Conservation (phyloP, 2,797 vertebrate genomes). For the Xenopus petersii region DNA sequence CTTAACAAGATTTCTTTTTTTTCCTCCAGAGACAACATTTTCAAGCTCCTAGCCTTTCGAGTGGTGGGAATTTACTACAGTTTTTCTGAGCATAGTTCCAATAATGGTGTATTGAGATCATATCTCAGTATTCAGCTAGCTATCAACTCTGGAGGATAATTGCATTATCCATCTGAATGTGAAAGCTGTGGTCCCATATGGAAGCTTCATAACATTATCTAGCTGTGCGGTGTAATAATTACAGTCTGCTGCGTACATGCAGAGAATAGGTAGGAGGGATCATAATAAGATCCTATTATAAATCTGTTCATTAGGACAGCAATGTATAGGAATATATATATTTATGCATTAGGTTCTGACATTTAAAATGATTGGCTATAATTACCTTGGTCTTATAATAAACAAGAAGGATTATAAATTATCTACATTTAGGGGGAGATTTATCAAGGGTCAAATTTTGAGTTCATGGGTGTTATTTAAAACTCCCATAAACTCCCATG, state of each 20-base stretch:
- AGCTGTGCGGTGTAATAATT: conserved; percentile 29
- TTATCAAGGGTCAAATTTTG: no score
- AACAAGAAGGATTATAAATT: no score
- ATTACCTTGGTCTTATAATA: no score
- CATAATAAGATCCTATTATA: conserved; percentile 20
- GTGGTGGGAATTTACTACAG: background rate
- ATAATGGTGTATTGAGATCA: conserved; percentile 18
- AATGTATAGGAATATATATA: background rate
- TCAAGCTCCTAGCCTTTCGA: fast-evolving
- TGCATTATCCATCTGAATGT: conserved; percentile 30
- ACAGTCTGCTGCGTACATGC: background rate
- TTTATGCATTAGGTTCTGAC: no score
- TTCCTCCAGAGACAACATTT: background rate
- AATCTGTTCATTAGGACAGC: conserved; percentile 6
- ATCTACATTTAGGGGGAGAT: no score
- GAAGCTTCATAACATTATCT: background rate
- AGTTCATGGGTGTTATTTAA: no score
- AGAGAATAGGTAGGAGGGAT: conserved; percentile 18
- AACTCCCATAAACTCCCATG: no score
- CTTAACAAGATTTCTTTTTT: background rate
- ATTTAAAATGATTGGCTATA: no score
- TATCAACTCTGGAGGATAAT: background rate
- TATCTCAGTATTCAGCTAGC: background rate
- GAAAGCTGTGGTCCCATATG: conserved; percentile 34
- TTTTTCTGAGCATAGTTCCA: background rate